Base-by-base conservation (phyloP, 2,888 invertebrate genomes). In the Sthenelais limicola region DNA sequence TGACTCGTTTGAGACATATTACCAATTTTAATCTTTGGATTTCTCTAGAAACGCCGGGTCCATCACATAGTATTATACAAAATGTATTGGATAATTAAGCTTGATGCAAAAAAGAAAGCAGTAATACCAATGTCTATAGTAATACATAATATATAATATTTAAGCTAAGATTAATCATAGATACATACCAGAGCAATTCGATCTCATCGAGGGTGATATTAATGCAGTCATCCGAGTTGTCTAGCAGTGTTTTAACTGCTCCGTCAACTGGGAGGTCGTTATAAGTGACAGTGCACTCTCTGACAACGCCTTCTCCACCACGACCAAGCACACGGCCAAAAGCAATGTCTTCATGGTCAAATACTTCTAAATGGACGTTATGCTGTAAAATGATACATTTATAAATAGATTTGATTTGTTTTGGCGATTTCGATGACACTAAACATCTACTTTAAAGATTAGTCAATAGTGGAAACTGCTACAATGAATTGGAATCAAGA, bases 171-270 rank as follows among this genome's bases (percentile, higher is more conserved):
- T n/a, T n/a, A n/a, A 43, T 43, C 43, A 9, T 49, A n/a, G 7
- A 49, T 24, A 69, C 78, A 66, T 26, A 78, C 79, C 78, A 78
- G 9, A 79, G 48, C 26, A 79, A 72, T 49, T 79, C 78, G 52
- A 79, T 77, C 54, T 79, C 79, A 43, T 79, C 77, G 12, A 79
- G 58, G 5, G 78, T 76, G n/a, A 79, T 70, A 54, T 66, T 73
- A 48, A 79, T 72, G 24, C 73, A 73, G 68, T 79, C 78, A 66
- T 76, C 76, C 0, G 75, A 68, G 67, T 74, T 79, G 72, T 76
- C 70, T 24, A 75, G 54, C 49, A 79, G 52, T 3, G 76, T 77
- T 35, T 79, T 79, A 12, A 74, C 78, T 21, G 79, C 79, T 2
- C 77, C 79, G 26, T 79, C 76, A 7, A 79, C 72, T 5, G 58